phyloP scores from a whole-genome alignment of 2,888 invertebrate genomes.

The Mesorhabditis spiculigera region DNA sequence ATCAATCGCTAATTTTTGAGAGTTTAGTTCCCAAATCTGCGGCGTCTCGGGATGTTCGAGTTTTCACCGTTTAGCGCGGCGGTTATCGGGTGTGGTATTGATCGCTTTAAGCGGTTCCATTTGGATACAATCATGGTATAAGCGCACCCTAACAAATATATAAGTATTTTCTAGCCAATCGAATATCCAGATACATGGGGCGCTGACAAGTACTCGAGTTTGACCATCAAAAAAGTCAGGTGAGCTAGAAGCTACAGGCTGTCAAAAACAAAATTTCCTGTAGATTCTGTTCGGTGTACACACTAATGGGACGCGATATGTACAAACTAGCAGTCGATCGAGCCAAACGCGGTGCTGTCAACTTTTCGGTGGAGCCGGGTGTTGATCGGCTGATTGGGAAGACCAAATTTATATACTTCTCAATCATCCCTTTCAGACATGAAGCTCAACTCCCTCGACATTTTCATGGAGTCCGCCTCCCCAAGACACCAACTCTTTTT shows the following conservation, averaged over 20 bases:
- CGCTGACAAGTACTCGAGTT: neutral
- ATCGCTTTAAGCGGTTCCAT: neutral
- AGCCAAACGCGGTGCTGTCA: neutral
- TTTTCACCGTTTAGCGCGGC: slow-evolving; percentile 1
- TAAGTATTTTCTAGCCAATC: neutral
- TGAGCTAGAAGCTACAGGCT: neutral
- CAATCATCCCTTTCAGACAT: neutral
- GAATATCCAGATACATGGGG: slow-evolving; percentile 5
- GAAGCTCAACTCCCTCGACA: neutral
- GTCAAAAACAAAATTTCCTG: too few species aligned
- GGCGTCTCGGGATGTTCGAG: neutral
- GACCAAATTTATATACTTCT: neutral
- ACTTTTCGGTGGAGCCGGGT: slow-evolving; percentile 3
- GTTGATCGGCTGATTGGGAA: neutral
- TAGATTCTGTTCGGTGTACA: slow-evolving; percentile 1
- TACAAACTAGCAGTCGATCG: slow-evolving; percentile 6
- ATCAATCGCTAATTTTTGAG: neutral
- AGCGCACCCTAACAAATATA: neutral
- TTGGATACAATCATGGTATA: neutral
- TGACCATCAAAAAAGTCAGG: slow-evolving; percentile 4
- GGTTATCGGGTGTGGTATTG: neutral
- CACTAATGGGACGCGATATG: neutral
- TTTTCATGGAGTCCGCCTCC: neutral
- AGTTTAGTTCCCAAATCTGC: neutral
- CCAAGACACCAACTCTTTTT: neutral